These are phyloP conservation scores for Macrosoma leucophasiata DNA, from an alignment of 2,888 invertebrate genomes.

Conservation along the genomic window DNA sequence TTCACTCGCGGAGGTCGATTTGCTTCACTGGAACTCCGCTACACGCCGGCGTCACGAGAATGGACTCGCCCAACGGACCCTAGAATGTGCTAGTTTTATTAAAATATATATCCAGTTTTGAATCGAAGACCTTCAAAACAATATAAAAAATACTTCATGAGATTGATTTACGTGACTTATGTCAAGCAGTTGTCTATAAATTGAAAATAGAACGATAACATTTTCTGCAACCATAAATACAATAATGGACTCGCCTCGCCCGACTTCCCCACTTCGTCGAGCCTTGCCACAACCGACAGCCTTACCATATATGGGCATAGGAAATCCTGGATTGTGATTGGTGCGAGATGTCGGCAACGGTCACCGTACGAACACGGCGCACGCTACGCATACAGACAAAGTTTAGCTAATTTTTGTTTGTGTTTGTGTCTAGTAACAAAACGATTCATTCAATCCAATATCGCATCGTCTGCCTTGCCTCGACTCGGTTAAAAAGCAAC, in stretches of 20 bases:
- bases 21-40: conserved; percentile 48
- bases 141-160: conserved; percentile 33
- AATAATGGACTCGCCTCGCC: conserved; percentile 66
- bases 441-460: conserved; percentile 47
- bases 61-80: conserved; percentile 60
- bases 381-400: too few species aligned
- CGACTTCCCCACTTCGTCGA: conserved; percentile 68
- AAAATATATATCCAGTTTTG: conserved; percentile 38
- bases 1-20: conserved; percentile 53
- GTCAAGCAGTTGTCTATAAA: conserved; percentile 45
- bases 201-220: conserved; percentile 47
- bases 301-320: conserved; percentile 90
- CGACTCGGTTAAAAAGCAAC: too few species aligned
- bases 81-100: conserved; percentile 42
- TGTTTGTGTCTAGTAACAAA: conserved; percentile 43
- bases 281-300: conserved; percentile 76
- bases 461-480: too few species aligned
- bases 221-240: conserved; percentile 34
- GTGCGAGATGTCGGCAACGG: conserved; percentile 70
- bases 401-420: conserved; percentile 31
- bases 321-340: conserved; percentile 80
- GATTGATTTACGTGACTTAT: conserved; percentile 30
- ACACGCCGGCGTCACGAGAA: conserved; percentile 53
- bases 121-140: conserved; percentile 37
- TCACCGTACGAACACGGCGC: conserved; percentile 56